phyloP scores from a whole-genome alignment of 2,797 vertebrate genomes.

The Phataginus tricuspis region DNA sequence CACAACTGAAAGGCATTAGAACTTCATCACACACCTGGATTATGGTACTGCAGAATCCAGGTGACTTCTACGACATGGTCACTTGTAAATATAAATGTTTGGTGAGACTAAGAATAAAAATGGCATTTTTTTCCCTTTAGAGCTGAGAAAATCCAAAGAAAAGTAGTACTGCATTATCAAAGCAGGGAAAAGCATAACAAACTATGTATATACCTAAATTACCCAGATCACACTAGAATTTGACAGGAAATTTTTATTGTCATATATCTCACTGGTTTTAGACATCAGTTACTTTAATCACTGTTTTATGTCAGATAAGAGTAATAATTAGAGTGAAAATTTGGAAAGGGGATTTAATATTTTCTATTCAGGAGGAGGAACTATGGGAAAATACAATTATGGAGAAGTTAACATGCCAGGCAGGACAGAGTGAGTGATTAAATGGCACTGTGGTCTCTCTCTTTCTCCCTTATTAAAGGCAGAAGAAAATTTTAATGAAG shows the following conservation, averaged over 20 bases:
- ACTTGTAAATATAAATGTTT: background rate
- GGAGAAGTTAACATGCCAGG: background rate
- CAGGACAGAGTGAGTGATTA: background rate
- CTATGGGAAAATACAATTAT: background rate
- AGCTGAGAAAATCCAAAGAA: background rate
- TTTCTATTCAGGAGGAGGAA: slow-evolving; percentile 23
- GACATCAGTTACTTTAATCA: background rate
- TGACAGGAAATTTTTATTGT: slow-evolving; percentile 37
- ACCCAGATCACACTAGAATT: background rate
- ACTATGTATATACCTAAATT: background rate
- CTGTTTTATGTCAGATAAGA: slow-evolving; percentile 6
- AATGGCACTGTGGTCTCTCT: background rate
- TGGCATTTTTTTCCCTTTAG: background rate
- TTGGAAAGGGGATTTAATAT: background rate
- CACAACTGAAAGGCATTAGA: background rate
- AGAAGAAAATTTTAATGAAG: slow-evolving; percentile 51
- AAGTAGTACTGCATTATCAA: background rate
- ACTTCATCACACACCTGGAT: background rate
- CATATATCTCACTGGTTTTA: background rate
- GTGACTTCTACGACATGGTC: background rate
- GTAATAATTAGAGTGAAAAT: slow-evolving; percentile 1
- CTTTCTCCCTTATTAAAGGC: slow-evolving; percentile 25
- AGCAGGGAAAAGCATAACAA: background rate
- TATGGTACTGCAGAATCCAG: background rate
- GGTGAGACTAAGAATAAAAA: background rate